Percentiles rank a stretch among this genome's conserved stretches.
Evolutionary conservation across 1,140 invertebrate species (phyloP).

Genomic region (Platyscapa corneri): DNA sequence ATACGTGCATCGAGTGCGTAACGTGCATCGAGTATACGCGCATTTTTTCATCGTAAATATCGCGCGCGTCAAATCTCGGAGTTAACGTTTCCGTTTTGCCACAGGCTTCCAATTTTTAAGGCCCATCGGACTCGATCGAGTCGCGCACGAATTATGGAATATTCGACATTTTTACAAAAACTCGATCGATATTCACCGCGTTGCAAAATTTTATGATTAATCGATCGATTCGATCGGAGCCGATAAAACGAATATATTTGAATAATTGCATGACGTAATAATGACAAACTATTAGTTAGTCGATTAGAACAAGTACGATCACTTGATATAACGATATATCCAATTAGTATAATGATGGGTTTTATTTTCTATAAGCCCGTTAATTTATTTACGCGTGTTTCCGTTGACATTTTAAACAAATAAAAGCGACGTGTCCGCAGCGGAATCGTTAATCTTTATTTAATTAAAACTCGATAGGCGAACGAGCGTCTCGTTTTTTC

Average conservation of each 20-base stretch:
- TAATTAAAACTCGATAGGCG: background rate
- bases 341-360: constrained; percentile 18
- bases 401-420: constrained; percentile 7
- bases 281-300: constrained; percentile 13
- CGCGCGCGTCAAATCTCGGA: too few species aligned
- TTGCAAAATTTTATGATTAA: constrained; percentile 19
- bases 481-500: background rate
- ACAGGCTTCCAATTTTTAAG: background rate
- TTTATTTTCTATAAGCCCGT: background rate
- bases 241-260: background rate
- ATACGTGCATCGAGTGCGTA: background rate
- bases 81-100: too few species aligned
- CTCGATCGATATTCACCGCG: background rate
- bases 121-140: background rate
- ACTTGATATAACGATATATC: constrained; percentile 10
- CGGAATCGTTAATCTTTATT: background rate
- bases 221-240: background rate
- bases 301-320: constrained; percentile 23
- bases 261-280: constrained; percentile 10
- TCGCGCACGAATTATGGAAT: background rate
- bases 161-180: too few species aligned
- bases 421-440: background rate
- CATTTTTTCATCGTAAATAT: too few species aligned
- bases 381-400: background rate
- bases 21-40: background rate